Base-by-base conservation (phyloP, 2,888 invertebrate species). In the Podotricha telesiphe region DNA sequence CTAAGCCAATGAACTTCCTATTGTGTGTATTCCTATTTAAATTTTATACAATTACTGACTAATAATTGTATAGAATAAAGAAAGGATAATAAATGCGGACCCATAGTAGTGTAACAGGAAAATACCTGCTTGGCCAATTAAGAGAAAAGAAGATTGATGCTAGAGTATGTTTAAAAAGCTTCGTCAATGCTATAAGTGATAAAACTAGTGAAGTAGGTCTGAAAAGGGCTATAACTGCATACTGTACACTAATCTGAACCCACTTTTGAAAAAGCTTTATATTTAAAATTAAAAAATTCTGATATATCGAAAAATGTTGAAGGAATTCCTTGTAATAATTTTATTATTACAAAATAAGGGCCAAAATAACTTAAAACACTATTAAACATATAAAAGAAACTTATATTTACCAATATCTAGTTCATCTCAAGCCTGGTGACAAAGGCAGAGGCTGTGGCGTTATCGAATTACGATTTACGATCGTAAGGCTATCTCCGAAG, bases 401-500 rank as follows among this genome's bases (percentile, higher is more conserved):
- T 7, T 45, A 59, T 42, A 13, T 42, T 13, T 7, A 42, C 7
- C 4, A 42, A 53, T 53, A 53, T 55, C 34, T 55, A 72, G 65
- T 66, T 67, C 67, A 71, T 69, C 59, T 67, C 61, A 51, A 59
- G 71, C 61, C 10, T 64, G 70, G 73, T 73, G 73, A 75, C 72
- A 73, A 74, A 74, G 53, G 19, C 71, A 20, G 74, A 73, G 77
- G 74, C 77, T 71, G 75, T 67, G 66, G 80, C 77, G 86, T 90
- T 91, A 91, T 91, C 91, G 89, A 89, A 88, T 91, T 89, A 85
- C 90, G 89, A 78, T 89, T 89, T 90, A 91, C 89, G 80, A 80
- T 76, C 80, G 79, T 78, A 79, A 75, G 78, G 80, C 80, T 88
- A 88, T 88, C 87, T 79, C 78, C 82, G 85, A 89, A 84, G 88